These are phyloP conservation scores for Myopa testacea DNA, from an alignment of 2,888 invertebrate genomes.

Conservation along the genomic window DNA sequence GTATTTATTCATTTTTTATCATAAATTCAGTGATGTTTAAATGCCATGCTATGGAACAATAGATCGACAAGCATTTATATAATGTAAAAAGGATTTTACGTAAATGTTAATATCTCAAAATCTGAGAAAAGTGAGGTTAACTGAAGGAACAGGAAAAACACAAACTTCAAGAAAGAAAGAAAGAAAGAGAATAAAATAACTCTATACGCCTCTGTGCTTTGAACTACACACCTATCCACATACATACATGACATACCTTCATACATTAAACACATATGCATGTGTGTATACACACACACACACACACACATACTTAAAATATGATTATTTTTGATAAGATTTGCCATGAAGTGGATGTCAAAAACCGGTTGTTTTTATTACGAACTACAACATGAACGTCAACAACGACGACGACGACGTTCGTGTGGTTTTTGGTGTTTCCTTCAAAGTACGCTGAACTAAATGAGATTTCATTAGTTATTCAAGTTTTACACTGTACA, in stretches of 20 bases:
- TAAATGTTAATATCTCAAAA: too few relatives aligned
- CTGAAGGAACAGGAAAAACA: too few relatives aligned
- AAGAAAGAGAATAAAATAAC: not conserved
- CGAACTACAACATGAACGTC: not conserved
- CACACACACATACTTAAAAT: not conserved
- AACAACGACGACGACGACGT: not conserved
- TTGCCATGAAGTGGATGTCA: slow-evolving; percentile 11
- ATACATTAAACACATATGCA: too few relatives aligned
- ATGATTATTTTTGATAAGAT: slow-evolving; percentile 27
- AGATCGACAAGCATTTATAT: too few relatives aligned
- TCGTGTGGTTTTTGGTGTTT: slow-evolving; percentile 7
- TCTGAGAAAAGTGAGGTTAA: too few relatives aligned
- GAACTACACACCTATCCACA: not conserved
- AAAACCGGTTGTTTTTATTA: slow-evolving; percentile 31
- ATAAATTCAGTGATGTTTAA: too few relatives aligned
- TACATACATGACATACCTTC: not conserved
- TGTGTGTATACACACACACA: not conserved
- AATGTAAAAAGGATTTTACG: too few relatives aligned
- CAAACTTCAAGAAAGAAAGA: too few relatives aligned
- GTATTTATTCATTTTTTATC: not conserved
- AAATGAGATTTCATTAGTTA: slow-evolving; percentile 16
- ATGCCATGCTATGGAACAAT: too few relatives aligned
- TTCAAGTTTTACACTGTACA: slow-evolving; percentile 10
- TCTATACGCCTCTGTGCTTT: slow-evolving; percentile 4
- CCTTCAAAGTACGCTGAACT: slow-evolving; percentile 27